Conservation (phyloP, 2,113 vertebrate species). For the Ranitomeya variabilis region DNA sequence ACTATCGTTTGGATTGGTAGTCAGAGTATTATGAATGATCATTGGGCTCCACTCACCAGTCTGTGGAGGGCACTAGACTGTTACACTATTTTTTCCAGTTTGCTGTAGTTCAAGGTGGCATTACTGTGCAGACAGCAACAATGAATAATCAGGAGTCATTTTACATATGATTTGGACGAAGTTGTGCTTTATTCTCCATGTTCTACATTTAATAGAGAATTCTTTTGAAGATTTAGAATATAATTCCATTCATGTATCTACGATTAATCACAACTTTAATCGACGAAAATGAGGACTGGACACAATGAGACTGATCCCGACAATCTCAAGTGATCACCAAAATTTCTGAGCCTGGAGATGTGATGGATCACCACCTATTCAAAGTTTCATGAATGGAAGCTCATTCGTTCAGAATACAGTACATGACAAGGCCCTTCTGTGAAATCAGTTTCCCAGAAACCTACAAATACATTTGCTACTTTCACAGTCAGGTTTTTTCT, state of each 20-base stretch:
- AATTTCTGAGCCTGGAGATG: background rate
- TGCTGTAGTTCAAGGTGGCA: background rate
- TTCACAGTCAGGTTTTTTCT: background rate
- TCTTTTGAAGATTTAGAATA: background rate
- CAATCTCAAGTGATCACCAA: background rate
- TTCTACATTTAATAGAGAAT: background rate
- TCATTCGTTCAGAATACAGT: background rate
- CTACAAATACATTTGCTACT: slow-evolving; percentile 8
- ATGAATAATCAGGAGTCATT: background rate
- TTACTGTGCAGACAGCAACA: background rate
- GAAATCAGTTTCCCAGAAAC: background rate
- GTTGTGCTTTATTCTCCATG: background rate
- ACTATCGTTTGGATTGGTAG: too few relatives aligned
- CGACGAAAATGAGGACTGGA: background rate
- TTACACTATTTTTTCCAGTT: background rate
- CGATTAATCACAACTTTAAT: background rate
- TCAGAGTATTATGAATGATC: background rate
- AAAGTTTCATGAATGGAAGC: slow-evolving; percentile 28
- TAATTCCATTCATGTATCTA: background rate
- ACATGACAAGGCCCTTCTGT: background rate
- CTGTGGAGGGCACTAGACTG: background rate
- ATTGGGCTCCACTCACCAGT: too few relatives aligned
- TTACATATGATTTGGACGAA: background rate
- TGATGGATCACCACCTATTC: background rate
- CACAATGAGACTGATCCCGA: background rate